phyloP scores from a whole-genome alignment of 2,888 invertebrate species.

The Theodoxus fluviatilis region DNA sequence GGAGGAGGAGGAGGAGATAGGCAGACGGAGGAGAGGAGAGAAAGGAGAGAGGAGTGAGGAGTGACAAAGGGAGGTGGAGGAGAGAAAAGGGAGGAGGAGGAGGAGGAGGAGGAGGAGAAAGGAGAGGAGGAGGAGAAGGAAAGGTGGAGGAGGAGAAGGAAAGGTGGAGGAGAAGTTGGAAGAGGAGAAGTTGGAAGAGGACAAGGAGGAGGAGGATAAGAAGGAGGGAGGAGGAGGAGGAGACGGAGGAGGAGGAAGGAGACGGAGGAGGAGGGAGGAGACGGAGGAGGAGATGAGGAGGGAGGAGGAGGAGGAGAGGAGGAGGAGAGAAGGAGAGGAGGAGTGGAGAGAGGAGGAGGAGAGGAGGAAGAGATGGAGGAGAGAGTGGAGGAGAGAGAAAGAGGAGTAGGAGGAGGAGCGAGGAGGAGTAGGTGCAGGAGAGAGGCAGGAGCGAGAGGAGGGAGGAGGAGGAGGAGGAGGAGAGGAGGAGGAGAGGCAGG shows the following conservation, averaged over 20 bases:
- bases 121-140: not conserved
- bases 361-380: constrained; percentile 1
- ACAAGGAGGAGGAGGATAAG: not conserved
- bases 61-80: too few species aligned
- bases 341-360: not conserved
- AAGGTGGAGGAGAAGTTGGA: not conserved
- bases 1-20: not conserved
- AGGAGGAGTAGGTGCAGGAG: not conserved
- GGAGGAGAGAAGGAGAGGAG: not conserved
- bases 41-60: too few species aligned
- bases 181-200: not conserved
- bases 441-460: not conserved
- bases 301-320: not conserved
- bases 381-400: not conserved
- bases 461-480: not conserved
- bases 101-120: not conserved
- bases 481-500: not conserved
- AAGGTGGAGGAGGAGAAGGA: not conserved
- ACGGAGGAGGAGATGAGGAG: not conserved
- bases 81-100: not conserved
- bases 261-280: not conserved
- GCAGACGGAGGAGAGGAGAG: not conserved
- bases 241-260: not conserved
- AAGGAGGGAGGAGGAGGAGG: not conserved
- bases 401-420: constrained; percentile 14